phyloP scores from a whole-genome alignment of 1,140 invertebrate genomes.

The Penaeus chinensis region DNA sequence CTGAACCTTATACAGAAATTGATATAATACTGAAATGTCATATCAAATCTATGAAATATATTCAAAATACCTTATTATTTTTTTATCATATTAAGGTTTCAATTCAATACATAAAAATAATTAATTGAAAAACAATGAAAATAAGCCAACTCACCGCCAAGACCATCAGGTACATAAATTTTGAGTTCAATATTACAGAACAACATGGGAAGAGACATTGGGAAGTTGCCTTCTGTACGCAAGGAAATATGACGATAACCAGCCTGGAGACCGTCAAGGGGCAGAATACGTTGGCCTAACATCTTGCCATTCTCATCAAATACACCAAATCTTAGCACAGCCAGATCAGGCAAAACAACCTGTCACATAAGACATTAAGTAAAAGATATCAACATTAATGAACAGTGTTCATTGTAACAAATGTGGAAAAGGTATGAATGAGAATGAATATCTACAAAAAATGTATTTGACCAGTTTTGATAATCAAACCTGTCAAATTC shows the following conservation, averaged over 20 bases:
- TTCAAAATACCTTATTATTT: too few species aligned
- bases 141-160: conserved; percentile 80
- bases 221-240: conserved; percentile 98
- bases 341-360: conserved; percentile 97
- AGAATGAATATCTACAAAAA: too few species aligned
- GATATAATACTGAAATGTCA: too few species aligned
- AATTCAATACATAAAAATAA: neutral
- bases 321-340: conserved; percentile 96
- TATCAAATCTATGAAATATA: too few species aligned
- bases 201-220: conserved; percentile 97
- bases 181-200: conserved; percentile 99
- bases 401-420: too few species aligned
- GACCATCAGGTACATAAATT: conserved; percentile 99
- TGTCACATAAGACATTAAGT: conserved; percentile 66
- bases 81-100: too few species aligned
- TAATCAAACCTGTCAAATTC: too few species aligned
- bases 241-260: conserved; percentile 98
- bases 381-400: too few species aligned
- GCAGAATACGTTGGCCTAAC: conserved; percentile 96
- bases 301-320: conserved; percentile 99
- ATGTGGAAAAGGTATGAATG: too few species aligned
- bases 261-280: conserved; percentile 95
- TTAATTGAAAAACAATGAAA: neutral
- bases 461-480: too few species aligned
- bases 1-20: too few species aligned